Conservation (phyloP, 2,797 vertebrate species). For the Nothura maculosa region DNA sequence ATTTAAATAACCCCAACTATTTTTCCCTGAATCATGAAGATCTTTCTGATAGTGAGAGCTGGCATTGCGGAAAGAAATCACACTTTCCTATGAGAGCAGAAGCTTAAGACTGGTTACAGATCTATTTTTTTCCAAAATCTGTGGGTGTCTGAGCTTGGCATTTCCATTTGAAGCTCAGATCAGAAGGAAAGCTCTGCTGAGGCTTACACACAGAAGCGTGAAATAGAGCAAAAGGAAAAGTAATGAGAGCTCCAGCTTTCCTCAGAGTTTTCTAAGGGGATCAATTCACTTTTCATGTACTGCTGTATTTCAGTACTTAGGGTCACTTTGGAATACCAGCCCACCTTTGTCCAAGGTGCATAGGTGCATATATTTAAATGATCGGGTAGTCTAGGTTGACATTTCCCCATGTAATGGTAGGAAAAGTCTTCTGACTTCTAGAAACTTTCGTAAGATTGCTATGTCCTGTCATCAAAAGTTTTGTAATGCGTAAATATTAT, state of each 20-base stretch:
- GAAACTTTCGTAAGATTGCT: not conserved
- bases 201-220: not conserved
- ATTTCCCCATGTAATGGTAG: not conserved
- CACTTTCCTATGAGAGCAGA: not conserved
- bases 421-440: not conserved
- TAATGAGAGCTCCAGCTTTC: not conserved
- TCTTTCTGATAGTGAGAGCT: not conserved
- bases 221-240: not conserved
- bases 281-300: not conserved
- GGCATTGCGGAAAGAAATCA: not conserved
- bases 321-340: not conserved
- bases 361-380: not conserved
- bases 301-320: not conserved
- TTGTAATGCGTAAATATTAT: not conserved
- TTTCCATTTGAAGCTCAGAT: not conserved
- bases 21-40: not conserved
- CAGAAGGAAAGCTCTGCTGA: not conserved
- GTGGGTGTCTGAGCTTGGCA: not conserved
- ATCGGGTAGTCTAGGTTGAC: not conserved
- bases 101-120: not conserved
- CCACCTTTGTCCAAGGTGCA: not conserved
- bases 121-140: not conserved
- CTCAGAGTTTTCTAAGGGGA: not conserved
- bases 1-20: not conserved
- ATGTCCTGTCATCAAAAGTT: not conserved